phyloP scores from a whole-genome alignment of 1,140 invertebrate species.

The honey bee (Apis mellifera) region Amel_HAv3.1 CM009934.2:9219501-9220000 shows the following conservation, averaged over 20 bases:
- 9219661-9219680: background rate
- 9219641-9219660: background rate
- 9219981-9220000: background rate
- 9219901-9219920: conserved; percentile 25
- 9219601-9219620: too few relatives aligned
- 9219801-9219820: conserved; percentile 43
- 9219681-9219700: conserved; percentile 35
- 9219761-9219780: conserved; percentile 37
- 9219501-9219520: conserved; percentile 35
- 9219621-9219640: background rate
- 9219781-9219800: conserved; percentile 53
- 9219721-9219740: conserved; percentile 39
- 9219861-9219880: conserved; percentile 36
- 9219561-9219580: background rate
- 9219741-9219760: conserved; percentile 11
- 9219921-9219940: background rate
- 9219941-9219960: conserved; percentile 1
- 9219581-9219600: conserved; percentile 39
- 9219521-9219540: conserved; percentile 31
- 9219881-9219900: conserved; percentile 32
- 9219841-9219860: conserved; percentile 45
- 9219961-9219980: conserved; percentile 21
- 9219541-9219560: background rate
- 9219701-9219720: conserved; percentile 23
- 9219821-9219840: conserved; percentile 45